Evolutionary conservation across 2,888 invertebrate species (phyloP), one percentile per base, ranked within the genome.

Genomic region (Hedychridium roseum): DNA sequence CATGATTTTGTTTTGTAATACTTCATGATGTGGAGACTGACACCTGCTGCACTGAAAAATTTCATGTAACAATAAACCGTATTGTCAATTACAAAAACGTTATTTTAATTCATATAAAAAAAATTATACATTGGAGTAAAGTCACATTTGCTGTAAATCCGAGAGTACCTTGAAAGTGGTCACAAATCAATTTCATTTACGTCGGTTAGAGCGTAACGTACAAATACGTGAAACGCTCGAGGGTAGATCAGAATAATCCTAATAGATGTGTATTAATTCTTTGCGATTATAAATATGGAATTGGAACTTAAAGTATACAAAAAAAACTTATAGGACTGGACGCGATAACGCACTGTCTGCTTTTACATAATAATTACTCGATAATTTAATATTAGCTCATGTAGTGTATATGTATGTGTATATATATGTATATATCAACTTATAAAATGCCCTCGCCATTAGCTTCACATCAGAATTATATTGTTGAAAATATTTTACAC

Each of bases 191-290:
- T 44, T 44, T 27, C 9, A 9, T 50, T 59, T 47, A 42, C 18
- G 23, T 53, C 44, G 41, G 44, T 38, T 17, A 38, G 47, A 60
- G 54, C 49, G 44, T 41, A 52, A 45, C 44, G 50, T 39, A 36
- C 45, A 54, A n/a, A 37, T 39, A 42, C 37, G 38, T 36, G 60
- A 43, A 56, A 60, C 56, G 51, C 60, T 38, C 56, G 41, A 43
- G 49, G 44, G 50, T 56, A 54, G 56, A 51, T 49, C 59, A 59
- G 50, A 60, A 46, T 60, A 57, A 60, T 31, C 15, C 39, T 48
- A 54, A 57, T 47, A 52, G 51, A 46, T 51, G 40, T 51, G 45
- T 32, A 35, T 16, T 17, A 12, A 41, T 27, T 39, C 11, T 45
- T 45, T 32, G 38, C 56, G 45, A 43, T 44, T 52, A 26, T 57